Evolutionary conservation across 2,113 vertebrate species (phyloP).

Genomic region (Gopherus flavomarginatus): DNA sequence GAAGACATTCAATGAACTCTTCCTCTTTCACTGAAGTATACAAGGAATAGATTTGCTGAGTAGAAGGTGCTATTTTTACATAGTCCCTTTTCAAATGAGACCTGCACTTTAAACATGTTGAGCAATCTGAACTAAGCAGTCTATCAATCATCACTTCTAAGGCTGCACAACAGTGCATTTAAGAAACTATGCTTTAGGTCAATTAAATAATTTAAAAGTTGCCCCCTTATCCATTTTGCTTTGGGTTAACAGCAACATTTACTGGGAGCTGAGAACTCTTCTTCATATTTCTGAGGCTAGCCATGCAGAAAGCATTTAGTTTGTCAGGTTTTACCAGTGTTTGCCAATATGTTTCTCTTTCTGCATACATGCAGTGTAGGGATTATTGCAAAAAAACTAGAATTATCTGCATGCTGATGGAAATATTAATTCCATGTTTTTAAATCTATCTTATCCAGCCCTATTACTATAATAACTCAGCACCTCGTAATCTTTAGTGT

Average conservation of each 20-base stretch:
- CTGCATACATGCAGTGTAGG: neutral
- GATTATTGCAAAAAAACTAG: neutral
- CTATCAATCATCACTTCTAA: slow-evolving; percentile 30
- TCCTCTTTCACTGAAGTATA: slow-evolving; percentile 12
- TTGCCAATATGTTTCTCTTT: neutral
- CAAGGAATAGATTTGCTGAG: slow-evolving; percentile 69
- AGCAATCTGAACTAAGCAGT: slow-evolving; percentile 35
- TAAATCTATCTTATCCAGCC: neutral
- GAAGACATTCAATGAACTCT: slow-evolving; percentile 2
- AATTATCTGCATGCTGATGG: neutral
- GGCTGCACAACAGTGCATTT: slow-evolving; percentile 22
- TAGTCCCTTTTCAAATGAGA: slow-evolving; percentile 56
- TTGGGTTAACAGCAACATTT: slow-evolving; percentile 6
- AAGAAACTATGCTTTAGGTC: neutral
- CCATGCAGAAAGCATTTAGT: neutral
- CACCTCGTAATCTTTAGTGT: slow-evolving; percentile 8
- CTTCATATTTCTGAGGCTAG: slow-evolving; percentile 1
- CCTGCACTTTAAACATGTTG: slow-evolving; percentile 51
- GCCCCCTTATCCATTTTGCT: neutral
- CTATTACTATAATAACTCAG: neutral
- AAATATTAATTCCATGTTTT: slow-evolving; percentile 3
- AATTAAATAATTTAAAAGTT: slow-evolving; percentile 20
- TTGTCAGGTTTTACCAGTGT: neutral
- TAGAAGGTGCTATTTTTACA: slow-evolving; percentile 72
- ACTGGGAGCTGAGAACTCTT: neutral